phyloP scores from a whole-genome alignment of 2,797 vertebrate genomes.

The Melanotaenia pygmaea region DNA sequence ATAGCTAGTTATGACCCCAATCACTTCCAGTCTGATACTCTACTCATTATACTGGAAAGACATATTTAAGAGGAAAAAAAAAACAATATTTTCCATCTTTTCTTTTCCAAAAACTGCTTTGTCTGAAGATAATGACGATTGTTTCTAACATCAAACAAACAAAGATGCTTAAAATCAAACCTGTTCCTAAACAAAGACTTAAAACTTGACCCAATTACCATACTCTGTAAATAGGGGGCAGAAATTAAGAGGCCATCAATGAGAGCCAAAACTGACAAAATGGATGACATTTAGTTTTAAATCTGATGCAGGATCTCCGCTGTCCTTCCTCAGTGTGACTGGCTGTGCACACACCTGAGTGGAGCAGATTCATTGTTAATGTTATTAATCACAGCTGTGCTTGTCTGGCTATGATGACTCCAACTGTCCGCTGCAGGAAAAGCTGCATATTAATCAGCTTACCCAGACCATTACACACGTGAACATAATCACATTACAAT shows the following conservation, averaged over 20 bases:
- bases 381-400: constrained; percentile 14
- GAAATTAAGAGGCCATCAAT: no score
- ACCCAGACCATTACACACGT: not conserved
- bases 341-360: constrained; percentile 1
- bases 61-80: no score
- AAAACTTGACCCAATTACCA: no score
- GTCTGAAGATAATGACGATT: no score
- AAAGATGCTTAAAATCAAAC: no score
- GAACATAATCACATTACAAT: not conserved
- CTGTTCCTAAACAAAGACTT: no score
- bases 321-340: not conserved
- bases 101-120: not conserved
- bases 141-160: no score
- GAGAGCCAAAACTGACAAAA: no score
- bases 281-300: no score
- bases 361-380: constrained; percentile 2
- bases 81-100: not conserved
- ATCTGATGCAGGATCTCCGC: not conserved
- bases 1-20: not conserved
- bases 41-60: no score
- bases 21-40: not conserved
- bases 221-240: no score
- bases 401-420: constrained; percentile 9
- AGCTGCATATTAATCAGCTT: constrained; percentile 6
- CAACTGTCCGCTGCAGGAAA: constrained; percentile 7